These are phyloP conservation scores for Barbus barbus DNA, from an alignment of 2,113 vertebrate species.

Conservation along the genomic window DNA sequence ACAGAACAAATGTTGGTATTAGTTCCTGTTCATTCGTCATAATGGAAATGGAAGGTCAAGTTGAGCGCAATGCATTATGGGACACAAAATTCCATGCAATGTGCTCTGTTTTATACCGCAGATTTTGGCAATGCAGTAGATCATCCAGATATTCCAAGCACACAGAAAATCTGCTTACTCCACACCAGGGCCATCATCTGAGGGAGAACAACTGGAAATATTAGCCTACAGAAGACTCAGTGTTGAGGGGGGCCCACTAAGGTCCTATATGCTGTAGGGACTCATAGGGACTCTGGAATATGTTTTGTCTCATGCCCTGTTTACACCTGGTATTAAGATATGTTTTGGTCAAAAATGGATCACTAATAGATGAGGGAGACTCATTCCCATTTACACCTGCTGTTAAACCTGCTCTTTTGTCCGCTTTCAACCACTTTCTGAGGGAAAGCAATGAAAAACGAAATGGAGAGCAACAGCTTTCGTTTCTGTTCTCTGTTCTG, in stretches of 20 bases:
- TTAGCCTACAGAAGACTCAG: not conserved
- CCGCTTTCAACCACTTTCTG: not conserved
- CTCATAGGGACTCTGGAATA: not conserved
- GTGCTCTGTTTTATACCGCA: not conserved
- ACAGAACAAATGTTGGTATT: not conserved
- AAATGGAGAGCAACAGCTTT: too few species aligned
- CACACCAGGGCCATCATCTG: not conserved
- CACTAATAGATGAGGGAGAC: too few species aligned
- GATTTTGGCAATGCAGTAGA: constrained; percentile 7
- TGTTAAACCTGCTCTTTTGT: not conserved
- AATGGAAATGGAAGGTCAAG: too few species aligned
- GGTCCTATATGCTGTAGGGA: not conserved
- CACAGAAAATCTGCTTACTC: constrained; percentile 11
- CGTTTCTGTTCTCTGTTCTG: too few species aligned
- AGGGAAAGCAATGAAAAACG: too few species aligned
- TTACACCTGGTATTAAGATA: not conserved
- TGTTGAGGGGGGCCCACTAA: not conserved
- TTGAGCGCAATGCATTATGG: constrained; percentile 1
- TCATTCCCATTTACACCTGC: too few species aligned
- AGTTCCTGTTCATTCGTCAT: not conserved
- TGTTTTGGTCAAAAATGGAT: not conserved
- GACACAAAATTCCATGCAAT: not conserved
- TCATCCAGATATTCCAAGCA: constrained; percentile 2
- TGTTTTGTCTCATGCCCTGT: not conserved
- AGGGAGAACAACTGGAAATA: constrained; percentile 8